phyloP scores from a whole-genome alignment of 2,888 invertebrate genomes.

The Drosophila prolongata region DNA sequence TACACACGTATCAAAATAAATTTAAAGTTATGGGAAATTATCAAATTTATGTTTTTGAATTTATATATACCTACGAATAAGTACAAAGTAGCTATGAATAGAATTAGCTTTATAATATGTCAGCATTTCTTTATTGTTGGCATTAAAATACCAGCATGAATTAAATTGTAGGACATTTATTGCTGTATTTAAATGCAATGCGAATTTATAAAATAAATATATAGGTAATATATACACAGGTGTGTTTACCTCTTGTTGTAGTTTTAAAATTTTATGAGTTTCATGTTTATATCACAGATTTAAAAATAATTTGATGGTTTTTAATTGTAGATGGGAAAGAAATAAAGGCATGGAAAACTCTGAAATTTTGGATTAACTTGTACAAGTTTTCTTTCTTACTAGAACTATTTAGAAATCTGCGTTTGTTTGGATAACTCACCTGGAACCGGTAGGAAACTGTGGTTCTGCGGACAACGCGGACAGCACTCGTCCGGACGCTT shows the following conservation, averaged over 20 bases:
- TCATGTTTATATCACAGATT: neutral
- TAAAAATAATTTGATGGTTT: neutral
- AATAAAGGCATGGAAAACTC: too few relatives aligned
- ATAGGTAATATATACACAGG: too few relatives aligned
- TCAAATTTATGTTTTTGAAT: neutral
- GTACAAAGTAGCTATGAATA: neutral
- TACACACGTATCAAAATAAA: too few relatives aligned
- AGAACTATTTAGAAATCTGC: too few relatives aligned
- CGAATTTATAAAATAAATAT: neutral
- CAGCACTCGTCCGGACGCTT: constrained; percentile 93
- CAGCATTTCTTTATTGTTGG: neutral
- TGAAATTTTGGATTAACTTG: too few relatives aligned
- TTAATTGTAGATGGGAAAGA: too few relatives aligned
- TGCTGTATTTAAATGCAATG: neutral
- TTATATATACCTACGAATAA: neutral
- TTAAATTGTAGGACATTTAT: neutral
- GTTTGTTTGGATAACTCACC: constrained; percentile 63
- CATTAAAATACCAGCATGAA: neutral
- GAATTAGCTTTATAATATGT: neutral
- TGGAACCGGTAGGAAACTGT: constrained; percentile 84
- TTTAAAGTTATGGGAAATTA: neutral
- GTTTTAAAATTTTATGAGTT: neutral
- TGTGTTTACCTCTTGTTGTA: too few relatives aligned
- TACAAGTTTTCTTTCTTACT: too few relatives aligned
- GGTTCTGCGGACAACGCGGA: constrained; percentile 83